Conservation (phyloP, 2,888 invertebrate genomes). For the Barypeithes pellucidus region DNA sequence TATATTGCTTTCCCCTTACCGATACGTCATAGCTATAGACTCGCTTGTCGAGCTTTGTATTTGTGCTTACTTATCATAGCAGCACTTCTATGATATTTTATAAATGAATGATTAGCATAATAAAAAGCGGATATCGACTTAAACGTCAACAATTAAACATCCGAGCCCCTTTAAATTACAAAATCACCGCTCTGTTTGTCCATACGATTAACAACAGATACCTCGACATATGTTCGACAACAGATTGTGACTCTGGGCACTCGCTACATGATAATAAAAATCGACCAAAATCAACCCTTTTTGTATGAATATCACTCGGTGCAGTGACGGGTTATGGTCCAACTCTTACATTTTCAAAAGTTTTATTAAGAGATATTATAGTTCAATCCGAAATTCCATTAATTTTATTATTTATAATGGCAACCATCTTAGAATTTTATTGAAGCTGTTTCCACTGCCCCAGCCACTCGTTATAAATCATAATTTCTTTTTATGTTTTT, state of each 20-base stretch:
- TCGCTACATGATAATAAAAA: slow-evolving; percentile 49
- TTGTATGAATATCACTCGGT: slow-evolving; percentile 31
- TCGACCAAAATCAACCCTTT: slow-evolving; percentile 45
- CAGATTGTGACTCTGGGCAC: slow-evolving; percentile 54
- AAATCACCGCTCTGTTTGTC: slow-evolving; percentile 46
- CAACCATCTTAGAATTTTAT: too few relatives aligned
- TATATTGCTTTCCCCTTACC: too few relatives aligned
- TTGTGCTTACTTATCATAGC: too few relatives aligned
- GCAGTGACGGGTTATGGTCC: slow-evolving; percentile 35
- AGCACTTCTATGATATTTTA: too few relatives aligned
- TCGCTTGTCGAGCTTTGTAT: too few relatives aligned
- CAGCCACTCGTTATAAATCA: too few relatives aligned
- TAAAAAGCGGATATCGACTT: slow-evolving; percentile 34
- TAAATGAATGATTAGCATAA: slow-evolving; percentile 7
- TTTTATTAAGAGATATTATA: too few relatives aligned
- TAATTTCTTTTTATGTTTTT: too few relatives aligned
- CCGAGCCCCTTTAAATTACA: slow-evolving; percentile 25
- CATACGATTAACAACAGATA: slow-evolving; percentile 45
- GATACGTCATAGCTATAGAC: too few relatives aligned
- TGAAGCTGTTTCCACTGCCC: not conserved
- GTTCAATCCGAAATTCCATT: too few relatives aligned
- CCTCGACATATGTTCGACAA: slow-evolving; percentile 52
- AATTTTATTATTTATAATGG: too few relatives aligned
- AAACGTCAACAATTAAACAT: slow-evolving; percentile 37
- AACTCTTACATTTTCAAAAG: too few relatives aligned